Base-by-base conservation (phyloP, 2,797 vertebrate species). In the Lagorchestes hirsutus region DNA sequence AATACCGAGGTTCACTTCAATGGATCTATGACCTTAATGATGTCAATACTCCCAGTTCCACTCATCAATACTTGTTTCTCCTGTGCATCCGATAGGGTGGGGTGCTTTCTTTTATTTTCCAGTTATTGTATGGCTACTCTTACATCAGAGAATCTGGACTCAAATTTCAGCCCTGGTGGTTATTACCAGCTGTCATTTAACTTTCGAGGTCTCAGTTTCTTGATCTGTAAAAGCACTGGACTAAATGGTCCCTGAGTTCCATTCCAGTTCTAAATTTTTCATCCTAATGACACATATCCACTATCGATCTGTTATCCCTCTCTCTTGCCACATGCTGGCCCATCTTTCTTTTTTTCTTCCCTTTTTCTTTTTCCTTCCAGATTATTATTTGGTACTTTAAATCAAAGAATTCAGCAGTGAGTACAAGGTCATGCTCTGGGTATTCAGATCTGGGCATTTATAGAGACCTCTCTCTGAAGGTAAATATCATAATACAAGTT, bases 401-500 rank as follows among this genome's bases (percentile, higher is more conserved):
- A 87, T 46, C 40, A 46, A 82, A 82, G 40, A 82, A 82, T 82
- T 82, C 22, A 46, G 6, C 40, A 87, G 74, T 46, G 18, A 82
- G 22, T 46, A 46, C 74, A 82, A 40, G n/a, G 40, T 82, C 74
- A 82, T 9, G 3, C 40, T 46, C 27, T 46, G 74, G 9, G 22
- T 22, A 46, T 50, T 87, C 74, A 87, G 40, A 87, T 87, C 50
- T 50, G 40, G 40, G 74, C 40, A 27, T 87, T 87, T 87, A 87
- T 50, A 40, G 40, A 87, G 40, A 50, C 40, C 40, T 87, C 40
- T 87, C 74, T 87, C 22, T 56, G 93, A 98, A 98, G 96, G 96
- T 97, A 98, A 98, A 98, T 98, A 98, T 95, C 97, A 98, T 96
- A 98, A 98, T 95, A 95, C 58, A 98, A 97, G 98, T 97, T 98